Evolutionary conservation across 2,797 vertebrate species (phyloP), one percentile per base, ranked within the genome.

Genomic region (Silurus lanzhouensis): DNA sequence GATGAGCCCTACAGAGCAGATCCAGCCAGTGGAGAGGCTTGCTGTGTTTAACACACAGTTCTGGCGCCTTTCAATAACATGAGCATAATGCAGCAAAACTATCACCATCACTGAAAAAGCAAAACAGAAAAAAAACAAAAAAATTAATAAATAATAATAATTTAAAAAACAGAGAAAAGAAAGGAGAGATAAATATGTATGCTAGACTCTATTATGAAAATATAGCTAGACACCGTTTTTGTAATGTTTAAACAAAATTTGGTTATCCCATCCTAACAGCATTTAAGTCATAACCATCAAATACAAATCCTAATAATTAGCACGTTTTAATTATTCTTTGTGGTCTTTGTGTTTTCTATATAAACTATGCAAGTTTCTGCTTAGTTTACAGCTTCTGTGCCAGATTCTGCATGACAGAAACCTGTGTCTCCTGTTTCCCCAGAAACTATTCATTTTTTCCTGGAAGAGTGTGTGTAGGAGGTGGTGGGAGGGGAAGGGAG

Each of bases 41-140:
- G 96, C 95, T 1, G 95, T 97, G 93, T 97, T 97, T 83, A 98
- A 95, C 19, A 97, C 87, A 20, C 96, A 97, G 0, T 96, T 96
- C 89, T 96, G 95, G 38, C 96, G 94, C 66, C 93, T 92, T 92
- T 98, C 96, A 19, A 97, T 95, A 71, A 98, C 96, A 10, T 94
- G 95, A n/a, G 96, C 96, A 0, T 98, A 98, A 8, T 96, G 95
- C 88, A 98, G 93, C 87, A 97, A 92, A n/a, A 95, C 94, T 55
- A 97, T 96, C 85, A 97, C 92, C 94, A 97, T 95, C 91, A 97
- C 97, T 97, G 91, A 88, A 71, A 61, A 86, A 82, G 86, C 74
- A 88, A 88, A 87, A 52, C 10, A 52, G 48, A 10, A 10, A 52
- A 52, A 52, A 52, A 52, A 6, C 9, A 38, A 38, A 38, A 38